Evolutionary conservation across 2,113 vertebrate species (phyloP).

Genomic region (Clarias batrachus): DNA sequence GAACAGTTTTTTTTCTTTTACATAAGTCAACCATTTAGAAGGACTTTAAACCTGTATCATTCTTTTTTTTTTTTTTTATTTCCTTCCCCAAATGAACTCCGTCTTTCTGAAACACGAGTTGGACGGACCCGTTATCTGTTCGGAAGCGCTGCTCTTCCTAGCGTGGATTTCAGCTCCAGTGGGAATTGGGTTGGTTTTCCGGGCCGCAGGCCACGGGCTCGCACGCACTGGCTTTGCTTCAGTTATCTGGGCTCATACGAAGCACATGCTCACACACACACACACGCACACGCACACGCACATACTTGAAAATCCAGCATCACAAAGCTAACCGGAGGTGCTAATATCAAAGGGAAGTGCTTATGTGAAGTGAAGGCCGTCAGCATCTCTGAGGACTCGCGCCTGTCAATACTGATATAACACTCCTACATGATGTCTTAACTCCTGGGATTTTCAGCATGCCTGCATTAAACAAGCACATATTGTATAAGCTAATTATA

Average conservation of each 20-base stretch:
- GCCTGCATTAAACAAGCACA: not conserved
- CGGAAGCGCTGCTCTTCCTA: slow-evolving; percentile 30
- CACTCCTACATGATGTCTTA: slow-evolving; percentile 12
- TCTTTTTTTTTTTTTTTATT: not conserved
- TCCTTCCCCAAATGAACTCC: not conserved
- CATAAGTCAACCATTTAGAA: not conserved
- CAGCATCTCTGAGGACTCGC: not conserved
- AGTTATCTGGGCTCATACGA: slow-evolving; percentile 2
- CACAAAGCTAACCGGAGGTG: slow-evolving; percentile 32
- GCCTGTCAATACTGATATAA: slow-evolving; percentile 26
- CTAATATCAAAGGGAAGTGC: slow-evolving; percentile 32
- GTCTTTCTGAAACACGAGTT: not conserved
- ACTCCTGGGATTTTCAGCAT: not conserved
- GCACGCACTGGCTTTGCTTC: not conserved
- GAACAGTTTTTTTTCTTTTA: not conserved
- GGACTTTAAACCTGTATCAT: not conserved
- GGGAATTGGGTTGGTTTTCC: slow-evolving; percentile 31
- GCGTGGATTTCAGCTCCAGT: slow-evolving; percentile 27
- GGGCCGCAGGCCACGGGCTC: slow-evolving; percentile 39
- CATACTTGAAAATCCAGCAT: not conserved
- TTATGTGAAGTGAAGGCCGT: slow-evolving; percentile 26
- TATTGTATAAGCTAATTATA: too few species aligned
- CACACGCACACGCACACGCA: slow-evolving; percentile 16
- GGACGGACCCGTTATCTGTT: slow-evolving; percentile 18
- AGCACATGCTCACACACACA: not conserved